These are phyloP conservation scores for Moxostoma hubbsi DNA, from an alignment of 2,797 vertebrate species.

Conservation along the genomic window DNA sequence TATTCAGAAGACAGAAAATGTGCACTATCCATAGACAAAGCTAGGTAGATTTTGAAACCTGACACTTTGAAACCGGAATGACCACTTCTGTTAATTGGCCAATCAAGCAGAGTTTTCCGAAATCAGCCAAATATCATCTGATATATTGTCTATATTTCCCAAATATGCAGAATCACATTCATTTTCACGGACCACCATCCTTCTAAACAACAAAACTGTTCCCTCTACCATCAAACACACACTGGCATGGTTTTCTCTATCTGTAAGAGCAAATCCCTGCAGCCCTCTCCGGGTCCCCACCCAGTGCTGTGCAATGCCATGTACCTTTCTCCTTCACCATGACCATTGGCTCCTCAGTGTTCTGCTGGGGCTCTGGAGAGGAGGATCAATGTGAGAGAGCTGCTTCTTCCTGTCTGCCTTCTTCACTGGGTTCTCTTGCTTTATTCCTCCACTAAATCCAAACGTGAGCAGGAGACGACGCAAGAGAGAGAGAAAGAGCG, in stretches of 20 bases:
- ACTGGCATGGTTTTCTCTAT: slow-evolving; percentile 36
- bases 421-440: slow-evolving; percentile 33
- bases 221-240: not conserved
- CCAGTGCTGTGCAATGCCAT: slow-evolving; percentile 35
- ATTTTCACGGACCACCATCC: slow-evolving; percentile 24
- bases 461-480: slow-evolving; percentile 47
- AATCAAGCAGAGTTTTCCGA: not conserved
- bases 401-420: slow-evolving; percentile 48
- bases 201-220: too few relatives aligned
- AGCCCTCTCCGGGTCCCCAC: slow-evolving; percentile 28
- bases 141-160: not conserved
- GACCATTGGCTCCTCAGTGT: slow-evolving; percentile 79
- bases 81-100: not conserved
- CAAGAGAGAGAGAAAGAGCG: slow-evolving; percentile 28
- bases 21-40: too few relatives aligned
- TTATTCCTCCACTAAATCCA: slow-evolving; percentile 63
- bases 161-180: slow-evolving; percentile 22
- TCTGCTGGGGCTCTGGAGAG: slow-evolving; percentile 49
- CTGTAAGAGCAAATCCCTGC: not conserved
- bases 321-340: slow-evolving; percentile 99
- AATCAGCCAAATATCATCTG: too few relatives aligned
- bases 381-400: slow-evolving; percentile 69
- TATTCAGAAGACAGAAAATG: too few relatives aligned
- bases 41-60: not conserved
- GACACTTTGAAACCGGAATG: not conserved